Evolutionary conservation across 2,113 vertebrate genomes (phyloP), one percentile per base, ranked within the genome.

Genomic region (Megaceryle torquata): DNA sequence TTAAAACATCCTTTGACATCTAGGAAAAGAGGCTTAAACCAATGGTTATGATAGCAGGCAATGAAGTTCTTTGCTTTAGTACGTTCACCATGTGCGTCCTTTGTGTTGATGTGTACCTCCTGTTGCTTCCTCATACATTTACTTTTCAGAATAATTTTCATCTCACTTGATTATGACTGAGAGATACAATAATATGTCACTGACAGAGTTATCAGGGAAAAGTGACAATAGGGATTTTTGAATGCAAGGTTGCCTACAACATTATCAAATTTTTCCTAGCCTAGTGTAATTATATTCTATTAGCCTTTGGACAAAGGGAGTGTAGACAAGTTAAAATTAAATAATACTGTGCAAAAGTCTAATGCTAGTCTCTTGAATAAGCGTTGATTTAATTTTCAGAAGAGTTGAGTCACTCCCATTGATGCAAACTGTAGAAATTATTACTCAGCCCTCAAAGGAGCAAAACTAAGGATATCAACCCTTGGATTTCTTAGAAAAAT

Each of bases 281-380:
- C 61, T 82, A n/a, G 53, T 65, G 67, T 86, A 87, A 93, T 95
- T 91, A 44, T 78, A 68, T 92, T 83, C 80, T 91, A 44, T 92
- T 95, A 92, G 87, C 57, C 61, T 89, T 92, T 89, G 78, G 81
- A 89, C 84, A 92, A 94, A 95, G 84, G 54, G 59, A 87, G n/a
- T 79, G 44, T 50, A 83, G 77, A 71, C 72, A 91, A 84, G 74
- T 82, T 90, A 64, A 88, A 96, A 94, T 82, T 91, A 80, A 95
- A 93, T 95, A 93, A 84, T 39, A 17, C 48, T 4, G 3, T 78
- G 15, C 21, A 60, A 71, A 94, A 79, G 56, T 81, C 79, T 88
- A 68, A 81, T 35, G 29, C 44, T 82, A 54, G 53, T 71, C 35
- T 88, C 80, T 84, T 86, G 67, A 92, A 86, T 85, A 88, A 82